Evolutionary conservation across 2,888 invertebrate species (phyloP), one percentile per base, ranked within the genome.

Genomic region (Psylliodes chrysocephalus): DNA sequence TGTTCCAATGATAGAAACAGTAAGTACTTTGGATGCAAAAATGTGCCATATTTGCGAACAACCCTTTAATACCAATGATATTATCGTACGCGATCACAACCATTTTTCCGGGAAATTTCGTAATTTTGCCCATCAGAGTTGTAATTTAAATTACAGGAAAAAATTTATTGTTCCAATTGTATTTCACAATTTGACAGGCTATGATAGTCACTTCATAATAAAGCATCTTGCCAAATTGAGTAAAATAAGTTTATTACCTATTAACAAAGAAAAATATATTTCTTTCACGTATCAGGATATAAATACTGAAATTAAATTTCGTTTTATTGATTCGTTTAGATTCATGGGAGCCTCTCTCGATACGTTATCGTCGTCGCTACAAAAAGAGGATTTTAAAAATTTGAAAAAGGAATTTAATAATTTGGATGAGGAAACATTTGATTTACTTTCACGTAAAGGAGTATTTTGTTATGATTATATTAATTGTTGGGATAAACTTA

Each of bases 391-490:
- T 6, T 22, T 22, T 2, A 22, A 22, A 4, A 22, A 6, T 22
- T 22, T 22, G 6, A 22, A 6, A 6, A 2, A 6, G 22, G 22
- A 22, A 6, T 22, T 22, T 22, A 22, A 6, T n/a, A 22, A 6
- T 6, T 4, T 22, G 22, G 2, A 22, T 6, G 2, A 2, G 6
- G 6, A 2, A 22, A 22, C 22, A 22, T 22, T 22, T 22, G 3
- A 22, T 6, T 38, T 38, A 7, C 3, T 15, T 5, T 25, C 22
- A 46, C 14, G 17, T 19, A 38, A 12, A 15, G 38, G 22, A n/a
- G 22, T 19, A 14, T 77, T 0, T 8, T 30, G 30, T 30, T 79
- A 77, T 63, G 73, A 73, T 4, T 76, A 74, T 35, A 47, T 77
- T 1, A 17, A 51, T 57, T 12, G 4, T 25, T 30, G 22, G 14